Conservation (phyloP, 2,113 vertebrate genomes). For the Empidonax traillii region DNA sequence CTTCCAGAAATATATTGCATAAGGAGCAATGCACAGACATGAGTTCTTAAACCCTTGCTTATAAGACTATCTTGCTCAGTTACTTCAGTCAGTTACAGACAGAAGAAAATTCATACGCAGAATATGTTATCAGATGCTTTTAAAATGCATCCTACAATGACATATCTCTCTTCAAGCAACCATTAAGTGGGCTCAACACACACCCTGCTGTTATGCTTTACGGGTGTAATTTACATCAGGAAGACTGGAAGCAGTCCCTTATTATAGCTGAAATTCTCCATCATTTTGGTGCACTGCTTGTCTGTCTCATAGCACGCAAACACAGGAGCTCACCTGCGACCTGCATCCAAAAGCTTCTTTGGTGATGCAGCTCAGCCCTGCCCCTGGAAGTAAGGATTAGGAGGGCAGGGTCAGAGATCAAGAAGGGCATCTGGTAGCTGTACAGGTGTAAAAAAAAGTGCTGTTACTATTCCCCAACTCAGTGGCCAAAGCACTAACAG, state of each 20-base stretch:
- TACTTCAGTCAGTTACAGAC: slow-evolving; percentile 25
- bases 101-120: slow-evolving; percentile 38
- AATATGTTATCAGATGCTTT: slow-evolving; percentile 32
- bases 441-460: background rate
- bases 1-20: slow-evolving; percentile 1
- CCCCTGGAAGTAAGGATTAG: background rate
- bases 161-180: slow-evolving; percentile 9
- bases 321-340: accelerated
- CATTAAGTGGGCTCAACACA: background rate
- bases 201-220: background rate
- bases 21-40: background rate
- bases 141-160: slow-evolving; percentile 9
- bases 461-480: background rate
- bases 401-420: accelerated
- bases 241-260: background rate
- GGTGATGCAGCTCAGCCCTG: background rate
- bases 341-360: background rate
- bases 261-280: background rate
- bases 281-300: background rate
- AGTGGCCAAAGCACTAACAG: background rate
- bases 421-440: background rate
- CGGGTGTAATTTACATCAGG: background rate
- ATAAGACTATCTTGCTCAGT: background rate
- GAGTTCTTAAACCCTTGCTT: slow-evolving; percentile 21
- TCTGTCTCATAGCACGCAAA: accelerated